Percentiles rank a stretch among this genome's conserved stretches.
phyloP scores from a whole-genome alignment of 2,113 vertebrate genomes.

The Oryzias celebensis region DNA sequence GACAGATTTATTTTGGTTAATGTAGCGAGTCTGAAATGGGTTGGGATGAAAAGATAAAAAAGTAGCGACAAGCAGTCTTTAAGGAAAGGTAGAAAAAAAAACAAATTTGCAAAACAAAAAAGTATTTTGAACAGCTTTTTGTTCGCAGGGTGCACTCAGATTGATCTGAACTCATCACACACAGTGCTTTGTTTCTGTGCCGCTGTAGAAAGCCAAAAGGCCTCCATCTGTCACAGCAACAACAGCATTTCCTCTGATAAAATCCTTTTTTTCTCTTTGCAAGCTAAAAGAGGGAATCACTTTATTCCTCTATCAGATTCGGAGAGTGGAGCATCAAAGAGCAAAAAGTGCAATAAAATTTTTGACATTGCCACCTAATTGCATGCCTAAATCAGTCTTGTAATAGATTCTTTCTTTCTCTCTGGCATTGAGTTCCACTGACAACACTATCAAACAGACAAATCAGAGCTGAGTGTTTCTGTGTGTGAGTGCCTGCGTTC shows the following conservation, averaged over 20 bases:
- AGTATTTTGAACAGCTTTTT: not conserved
- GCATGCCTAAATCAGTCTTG: constrained; percentile 70
- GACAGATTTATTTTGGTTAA: too few relatives aligned
- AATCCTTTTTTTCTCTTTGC: constrained; percentile 42
- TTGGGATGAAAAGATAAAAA: not conserved
- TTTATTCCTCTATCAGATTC: constrained; percentile 58
- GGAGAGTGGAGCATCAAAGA: constrained; percentile 45
- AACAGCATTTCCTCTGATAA: constrained; percentile 19
- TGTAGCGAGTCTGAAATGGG: not conserved
- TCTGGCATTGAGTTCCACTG: constrained; percentile 59
- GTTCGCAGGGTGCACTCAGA: not conserved
- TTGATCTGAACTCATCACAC: constrained; percentile 19
- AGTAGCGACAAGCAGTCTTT: constrained; percentile 4
- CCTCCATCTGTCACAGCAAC: constrained; percentile 21
- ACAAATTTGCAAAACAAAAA: constrained; percentile 4
- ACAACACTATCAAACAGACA: constrained; percentile 71
- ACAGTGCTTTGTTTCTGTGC: constrained; percentile 7
- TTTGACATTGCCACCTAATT: constrained; percentile 63
- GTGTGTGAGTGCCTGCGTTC: constrained; percentile 5
- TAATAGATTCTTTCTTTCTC: constrained; percentile 67
- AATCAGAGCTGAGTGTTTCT: constrained; percentile 48
- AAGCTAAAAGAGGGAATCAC: constrained; percentile 52
- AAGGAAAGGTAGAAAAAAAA: not conserved
- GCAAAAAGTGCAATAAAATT: constrained; percentile 68
- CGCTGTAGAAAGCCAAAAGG: constrained; percentile 27